Evolutionary conservation across 2,113 vertebrate genomes (phyloP), one percentile per base, ranked within the genome.

Genomic region (Limanda limanda): DNA sequence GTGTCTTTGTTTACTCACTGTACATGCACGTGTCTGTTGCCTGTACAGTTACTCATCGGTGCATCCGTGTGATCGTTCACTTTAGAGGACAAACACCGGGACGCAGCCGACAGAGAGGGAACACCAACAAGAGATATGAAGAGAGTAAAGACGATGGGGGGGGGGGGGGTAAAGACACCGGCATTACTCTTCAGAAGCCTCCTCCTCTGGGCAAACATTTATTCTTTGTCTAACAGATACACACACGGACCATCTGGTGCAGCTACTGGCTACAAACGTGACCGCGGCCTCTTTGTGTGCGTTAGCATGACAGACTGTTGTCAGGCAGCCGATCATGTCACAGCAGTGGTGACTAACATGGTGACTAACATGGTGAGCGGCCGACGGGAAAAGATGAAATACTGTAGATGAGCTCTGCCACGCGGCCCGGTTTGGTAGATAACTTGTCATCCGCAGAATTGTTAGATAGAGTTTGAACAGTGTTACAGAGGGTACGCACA

Each of bases 31-130:
- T 45, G 13, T 55, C 21, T 8, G 24, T 58, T 12, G 3, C 35
- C 31, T 58, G 55, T 60, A 20, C 27, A 65, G 76, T 68, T 31
- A 45, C 68, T 79, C 82, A 87, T 88, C 60, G 42, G 31, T 42
- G 48, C 51, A 74, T 81, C 83, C 68, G 17, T 60, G 80, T 68
- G 73, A 83, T 88, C 75, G 70, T 76, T 89, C 62, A 74, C 68
- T 92, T 86, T 80, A 67, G 83, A 83, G 87, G 84, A 80, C 85
- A 88, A 88, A 87, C 79, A 80, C 14, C 0, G 77, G 86, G 66
- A 59, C 61, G 31, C 45, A 10, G 52, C 18, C 64, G 45, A 83
- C 51, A 70, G 59, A 20, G 51, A 21, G 66, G 48, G 48, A 66
- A n/a, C 27, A 63, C 62, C 17, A 23, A 72, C 60, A 72, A 74